Percentiles rank a stretch among this genome's conserved stretches.
Conservation (phyloP, 2,113 vertebrate genomes). For the Puffinus mauretanicus region DNA sequence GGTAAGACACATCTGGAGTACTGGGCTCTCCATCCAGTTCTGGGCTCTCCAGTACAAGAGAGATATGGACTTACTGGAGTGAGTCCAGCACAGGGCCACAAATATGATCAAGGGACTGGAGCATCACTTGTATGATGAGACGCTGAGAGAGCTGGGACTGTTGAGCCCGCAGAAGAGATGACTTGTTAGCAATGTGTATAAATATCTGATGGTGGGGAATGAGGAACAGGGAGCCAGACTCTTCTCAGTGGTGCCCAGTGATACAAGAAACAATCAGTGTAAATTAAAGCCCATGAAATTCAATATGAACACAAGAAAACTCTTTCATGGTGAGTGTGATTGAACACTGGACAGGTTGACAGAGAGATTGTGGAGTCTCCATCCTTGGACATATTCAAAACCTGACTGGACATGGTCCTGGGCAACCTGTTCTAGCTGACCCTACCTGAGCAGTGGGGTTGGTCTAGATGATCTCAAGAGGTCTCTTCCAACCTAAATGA, state of each 20-base stretch:
- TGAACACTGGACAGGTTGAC: background rate
- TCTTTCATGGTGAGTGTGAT: background rate
- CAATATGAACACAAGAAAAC: background rate
- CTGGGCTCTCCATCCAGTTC: background rate
- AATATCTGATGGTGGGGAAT: background rate
- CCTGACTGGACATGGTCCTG: background rate
- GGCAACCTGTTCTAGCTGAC: background rate
- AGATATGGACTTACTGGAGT: background rate
- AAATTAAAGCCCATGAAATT: background rate
- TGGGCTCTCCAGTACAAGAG: background rate
- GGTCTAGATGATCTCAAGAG: background rate
- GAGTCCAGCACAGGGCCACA: background rate
- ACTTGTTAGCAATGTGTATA: background rate
- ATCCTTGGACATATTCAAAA: background rate
- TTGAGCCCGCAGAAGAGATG: background rate
- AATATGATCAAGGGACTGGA: background rate
- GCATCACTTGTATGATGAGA: background rate
- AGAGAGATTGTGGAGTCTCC: background rate
- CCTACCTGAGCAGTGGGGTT: background rate
- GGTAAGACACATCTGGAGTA: background rate
- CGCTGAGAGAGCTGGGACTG: background rate
- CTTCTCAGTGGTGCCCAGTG: background rate
- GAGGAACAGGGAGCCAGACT: background rate
- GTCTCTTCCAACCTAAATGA: background rate
- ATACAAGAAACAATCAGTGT: rapidly evolving